Percentiles rank a stretch among this genome's conserved stretches.
Evolutionary conservation across 2,797 vertebrate genomes (phyloP).

Genomic region (Sparus aurata): DNA sequence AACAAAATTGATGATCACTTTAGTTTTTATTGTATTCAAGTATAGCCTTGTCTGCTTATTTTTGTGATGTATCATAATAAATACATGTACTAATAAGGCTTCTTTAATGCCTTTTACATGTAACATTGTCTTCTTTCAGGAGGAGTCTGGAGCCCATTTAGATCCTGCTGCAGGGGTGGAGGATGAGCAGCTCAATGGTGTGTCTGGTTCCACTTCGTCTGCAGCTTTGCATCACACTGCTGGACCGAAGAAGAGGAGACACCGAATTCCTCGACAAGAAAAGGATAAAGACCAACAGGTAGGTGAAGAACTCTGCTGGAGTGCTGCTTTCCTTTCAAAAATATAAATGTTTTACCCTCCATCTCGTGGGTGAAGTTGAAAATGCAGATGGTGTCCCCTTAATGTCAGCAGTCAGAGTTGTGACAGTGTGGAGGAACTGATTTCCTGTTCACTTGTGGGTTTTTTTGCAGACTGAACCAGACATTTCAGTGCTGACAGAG

Average conservation of each 20-base stretch:
- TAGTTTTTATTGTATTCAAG: background rate
- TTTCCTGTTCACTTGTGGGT: slow-evolving; percentile 36
- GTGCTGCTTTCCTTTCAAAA: background rate
- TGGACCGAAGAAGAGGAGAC: slow-evolving; percentile 84
- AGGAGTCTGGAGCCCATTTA: slow-evolving; percentile 77
- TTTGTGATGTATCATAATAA: slow-evolving; percentile 1
- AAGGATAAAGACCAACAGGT: slow-evolving; percentile 85
- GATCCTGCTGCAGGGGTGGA: slow-evolving; percentile 75
- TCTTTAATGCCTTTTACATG: background rate
- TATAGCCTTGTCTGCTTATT: background rate
- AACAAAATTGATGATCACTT: background rate
- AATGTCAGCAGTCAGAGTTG: background rate
- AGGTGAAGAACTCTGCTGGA: background rate
- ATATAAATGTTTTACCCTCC: background rate
- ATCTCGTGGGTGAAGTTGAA: background rate
- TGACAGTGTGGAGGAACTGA: background rate
- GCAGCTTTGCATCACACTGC: slow-evolving; percentile 66
- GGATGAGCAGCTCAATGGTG: slow-evolving; percentile 77
- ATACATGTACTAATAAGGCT: background rate
- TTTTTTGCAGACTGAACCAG: slow-evolving; percentile 78
- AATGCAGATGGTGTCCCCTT: background rate
- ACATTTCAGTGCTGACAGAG: slow-evolving; percentile 79
- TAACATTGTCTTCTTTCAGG: slow-evolving; percentile 66
- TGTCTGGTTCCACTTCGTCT: slow-evolving; percentile 72
- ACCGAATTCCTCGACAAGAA: slow-evolving; percentile 81